These are phyloP conservation scores for Erebia ligea DNA, from an alignment of 2,888 invertebrate genomes.

Conservation along the genomic window DNA sequence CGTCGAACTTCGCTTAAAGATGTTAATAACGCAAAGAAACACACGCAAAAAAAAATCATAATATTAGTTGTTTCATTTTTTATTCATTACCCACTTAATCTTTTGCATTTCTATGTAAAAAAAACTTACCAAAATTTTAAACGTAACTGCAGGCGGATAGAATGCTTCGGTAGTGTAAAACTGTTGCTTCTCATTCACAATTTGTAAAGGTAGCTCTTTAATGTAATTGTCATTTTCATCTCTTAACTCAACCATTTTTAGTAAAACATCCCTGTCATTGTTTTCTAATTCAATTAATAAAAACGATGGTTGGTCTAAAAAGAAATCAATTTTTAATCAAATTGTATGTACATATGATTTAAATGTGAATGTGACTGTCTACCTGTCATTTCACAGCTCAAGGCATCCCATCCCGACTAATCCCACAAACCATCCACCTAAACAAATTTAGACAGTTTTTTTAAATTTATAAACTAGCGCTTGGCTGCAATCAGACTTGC, in stretches of 20 bases:
- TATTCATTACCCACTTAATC: no score
- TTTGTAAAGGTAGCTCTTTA: conserved; percentile 44
- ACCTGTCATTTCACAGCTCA: no score
- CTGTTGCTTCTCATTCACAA: conserved; percentile 46
- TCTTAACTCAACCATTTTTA: conserved; percentile 49
- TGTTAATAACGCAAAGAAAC: no score
- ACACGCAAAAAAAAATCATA: no score
- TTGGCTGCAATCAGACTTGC: no score
- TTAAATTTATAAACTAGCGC: no score
- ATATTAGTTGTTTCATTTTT: no score
- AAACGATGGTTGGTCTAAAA: conserved; percentile 51
- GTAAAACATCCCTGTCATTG: conserved; percentile 45
- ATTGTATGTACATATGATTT: neutral
- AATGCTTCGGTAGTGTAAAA: conserved; percentile 53
- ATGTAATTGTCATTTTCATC: conserved; percentile 49
- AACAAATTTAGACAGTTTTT: no score
- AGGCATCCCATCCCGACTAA: no score
- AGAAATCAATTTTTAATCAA: neutral
- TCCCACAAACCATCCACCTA: no score
- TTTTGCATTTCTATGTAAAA: neutral
- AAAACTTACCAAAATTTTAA: conserved; percentile 52
- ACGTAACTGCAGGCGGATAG: conserved; percentile 50
- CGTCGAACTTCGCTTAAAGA: no score
- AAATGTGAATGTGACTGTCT: no score
- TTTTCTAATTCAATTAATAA: conserved; percentile 52